Percentiles rank a stretch among this genome's conserved stretches.
Conservation (phyloP, 1,140 invertebrate genomes). For the Nomia melanderi region DNA sequence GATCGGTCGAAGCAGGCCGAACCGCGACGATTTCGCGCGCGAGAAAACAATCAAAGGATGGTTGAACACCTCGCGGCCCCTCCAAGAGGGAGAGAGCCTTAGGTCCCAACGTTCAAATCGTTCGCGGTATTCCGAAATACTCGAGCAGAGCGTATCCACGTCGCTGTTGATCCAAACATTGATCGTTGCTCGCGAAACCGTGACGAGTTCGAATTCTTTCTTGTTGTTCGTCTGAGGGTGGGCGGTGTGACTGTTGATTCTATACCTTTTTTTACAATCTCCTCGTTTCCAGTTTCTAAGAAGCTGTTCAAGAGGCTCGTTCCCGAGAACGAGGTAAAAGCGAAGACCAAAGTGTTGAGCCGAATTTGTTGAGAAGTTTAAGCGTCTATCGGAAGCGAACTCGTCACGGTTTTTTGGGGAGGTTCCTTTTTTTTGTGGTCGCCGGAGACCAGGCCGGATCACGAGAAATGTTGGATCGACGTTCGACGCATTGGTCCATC, state of each 20-base stretch:
- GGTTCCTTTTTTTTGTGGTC: neutral
- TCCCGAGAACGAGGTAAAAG: neutral
- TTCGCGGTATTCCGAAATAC: conserved; percentile 14
- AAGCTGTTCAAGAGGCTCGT: no score
- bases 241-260: neutral
- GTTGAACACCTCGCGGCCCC: neutral
- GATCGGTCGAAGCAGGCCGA: conserved; percentile 20
- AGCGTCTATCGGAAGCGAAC: neutral
- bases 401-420: neutral
- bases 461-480: conserved; percentile 1
- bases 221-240: neutral
- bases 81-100: no score
- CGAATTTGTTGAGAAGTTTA: neutral
- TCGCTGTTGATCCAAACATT: conserved; percentile 8
- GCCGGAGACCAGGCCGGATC: neutral
- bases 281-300: neutral
- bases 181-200: neutral
- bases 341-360: neutral
- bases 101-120: conserved; percentile 7
- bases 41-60: no score
- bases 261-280: neutral
- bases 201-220: neutral
- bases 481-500: neutral
- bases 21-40: conserved; percentile 13
- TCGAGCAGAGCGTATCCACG: conserved; percentile 3